Evolutionary conservation across 2,113 vertebrate species (phyloP).

Genomic region (Oplegnathus fasciatus): DNA sequence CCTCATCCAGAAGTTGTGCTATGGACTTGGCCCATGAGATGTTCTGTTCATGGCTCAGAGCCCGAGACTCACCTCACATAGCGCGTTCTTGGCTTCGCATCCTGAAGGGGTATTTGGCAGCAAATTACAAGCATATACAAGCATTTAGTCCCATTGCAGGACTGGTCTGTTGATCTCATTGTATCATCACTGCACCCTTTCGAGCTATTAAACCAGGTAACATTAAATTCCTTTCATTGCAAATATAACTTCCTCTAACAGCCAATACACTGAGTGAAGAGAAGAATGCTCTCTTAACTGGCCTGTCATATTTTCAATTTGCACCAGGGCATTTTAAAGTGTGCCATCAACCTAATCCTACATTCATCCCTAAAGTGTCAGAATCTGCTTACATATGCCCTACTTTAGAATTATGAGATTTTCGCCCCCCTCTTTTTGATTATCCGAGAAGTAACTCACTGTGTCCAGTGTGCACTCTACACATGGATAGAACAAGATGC

Average conservation of each 20-base stretch:
- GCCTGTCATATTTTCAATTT: conserved; percentile 7
- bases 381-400: conserved; percentile 15
- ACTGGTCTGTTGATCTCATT: not conserved
- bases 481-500: conserved; percentile 5
- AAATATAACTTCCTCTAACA: not conserved
- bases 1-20: not conserved
- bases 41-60: not conserved
- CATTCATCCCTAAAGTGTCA: not conserved
- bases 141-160: not conserved
- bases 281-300: not conserved
- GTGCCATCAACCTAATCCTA: conserved; percentile 1
- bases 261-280: not conserved
- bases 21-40: not conserved
- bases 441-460: not conserved
- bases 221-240: not conserved
- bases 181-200: not conserved
- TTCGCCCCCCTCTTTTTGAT: not conserved
- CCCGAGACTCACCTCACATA: no score
- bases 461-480: not conserved
- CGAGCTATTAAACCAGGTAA: not conserved
- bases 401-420: conserved; percentile 22
- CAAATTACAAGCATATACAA: not conserved
- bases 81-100: no score
- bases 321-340: not conserved
- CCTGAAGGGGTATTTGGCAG: conserved; percentile 1